Evolutionary conservation across 2,888 invertebrate species (phyloP), one percentile per base, ranked within the genome.

Genomic region (Eristalis tenax): DNA sequence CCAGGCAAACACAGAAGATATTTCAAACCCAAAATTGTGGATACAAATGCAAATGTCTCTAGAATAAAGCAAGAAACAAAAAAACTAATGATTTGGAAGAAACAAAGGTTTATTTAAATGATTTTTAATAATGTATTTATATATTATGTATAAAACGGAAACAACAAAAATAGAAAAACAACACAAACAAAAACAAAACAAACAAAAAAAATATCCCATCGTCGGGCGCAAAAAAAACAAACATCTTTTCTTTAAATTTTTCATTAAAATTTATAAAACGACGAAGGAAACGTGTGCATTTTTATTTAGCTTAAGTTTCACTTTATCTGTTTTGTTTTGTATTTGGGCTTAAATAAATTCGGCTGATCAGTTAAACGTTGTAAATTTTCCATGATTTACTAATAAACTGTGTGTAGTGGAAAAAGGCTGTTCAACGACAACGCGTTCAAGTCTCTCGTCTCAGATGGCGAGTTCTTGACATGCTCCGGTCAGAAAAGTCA

Each of bases 61-160:
- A 75, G 78, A 70, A 75, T 86, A 50, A 50, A 50, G 1, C n/a
- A 18, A 18, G n/a, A 43, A 38, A 76, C 38, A 22, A 23, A 68
- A 15, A 68, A 73, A 83, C 66, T 76, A 71, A 76, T 83, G 59
- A 73, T 76, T 83, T 87, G 86, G 86, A 78, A 32, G 10, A 32
- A 32, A 32, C 1, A 83, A 78, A 40, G 87, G 83, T 83, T 87
- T 80, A 87, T 83, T 87, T 87, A 69, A 83, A 74, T 82, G 79
- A 80, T 87, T 87, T 83, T 83, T 73, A 86, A 88, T 81, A 89
- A 78, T 88, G 88, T 89, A 88, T 89, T 81, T 83, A 85, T 86
- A 89, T 77, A 79, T 71, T 59, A 66, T 80, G 75, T 78, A 86
- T 71, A 76, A 85, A 85, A 50, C 50, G 50, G 50, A 50, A 50